Evolutionary conservation across 1,140 invertebrate genomes (phyloP).

Genomic region (Amyelois transitella): DNA sequence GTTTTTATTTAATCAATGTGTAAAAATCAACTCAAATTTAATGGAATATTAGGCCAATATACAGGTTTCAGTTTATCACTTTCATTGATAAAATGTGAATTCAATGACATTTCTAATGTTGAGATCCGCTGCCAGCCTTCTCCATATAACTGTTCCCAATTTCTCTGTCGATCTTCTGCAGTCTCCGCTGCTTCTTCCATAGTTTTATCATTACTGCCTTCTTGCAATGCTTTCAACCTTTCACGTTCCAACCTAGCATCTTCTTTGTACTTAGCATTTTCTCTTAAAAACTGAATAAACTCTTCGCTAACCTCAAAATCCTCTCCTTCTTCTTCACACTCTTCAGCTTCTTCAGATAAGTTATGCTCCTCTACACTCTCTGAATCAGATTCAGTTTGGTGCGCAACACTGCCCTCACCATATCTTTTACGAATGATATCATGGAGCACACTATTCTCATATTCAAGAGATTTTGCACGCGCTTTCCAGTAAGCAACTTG

Average conservation of each 20-base stretch:
- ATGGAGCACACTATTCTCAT: conserved; percentile 78
- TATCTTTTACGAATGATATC: conserved; percentile 63
- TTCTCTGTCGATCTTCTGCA: conserved; percentile 41
- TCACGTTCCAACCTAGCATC: conserved; percentile 70
- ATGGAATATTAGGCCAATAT: conserved; percentile 85
- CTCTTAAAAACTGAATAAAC: conserved; percentile 78
- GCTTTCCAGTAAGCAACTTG: conserved; percentile 81
- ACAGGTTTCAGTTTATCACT: conserved; percentile 78
- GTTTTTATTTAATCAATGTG: too few relatives aligned
- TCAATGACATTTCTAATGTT: conserved; percentile 83
- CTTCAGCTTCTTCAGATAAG: conserved; percentile 11
- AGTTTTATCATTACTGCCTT: conserved; percentile 25
- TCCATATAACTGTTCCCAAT: conserved; percentile 76
- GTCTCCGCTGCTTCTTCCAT: conserved; percentile 30
- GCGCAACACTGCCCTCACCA: conserved; percentile 11
- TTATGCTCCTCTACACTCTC: conserved; percentile 12
- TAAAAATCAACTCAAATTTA: conserved; percentile 74
- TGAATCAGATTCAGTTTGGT: neutral
- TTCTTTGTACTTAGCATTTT: conserved; percentile 72
- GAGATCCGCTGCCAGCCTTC: conserved; percentile 79
- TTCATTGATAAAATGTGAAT: conserved; percentile 79
- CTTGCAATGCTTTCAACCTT: conserved; percentile 58
- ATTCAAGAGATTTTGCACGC: conserved; percentile 77
- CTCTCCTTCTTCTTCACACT: conserved; percentile 21
- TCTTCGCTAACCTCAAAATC: conserved; percentile 78